These are phyloP conservation scores for Drosophila multiciliata DNA, from an alignment of 2,888 invertebrate species.

Conservation along the genomic window DNA sequence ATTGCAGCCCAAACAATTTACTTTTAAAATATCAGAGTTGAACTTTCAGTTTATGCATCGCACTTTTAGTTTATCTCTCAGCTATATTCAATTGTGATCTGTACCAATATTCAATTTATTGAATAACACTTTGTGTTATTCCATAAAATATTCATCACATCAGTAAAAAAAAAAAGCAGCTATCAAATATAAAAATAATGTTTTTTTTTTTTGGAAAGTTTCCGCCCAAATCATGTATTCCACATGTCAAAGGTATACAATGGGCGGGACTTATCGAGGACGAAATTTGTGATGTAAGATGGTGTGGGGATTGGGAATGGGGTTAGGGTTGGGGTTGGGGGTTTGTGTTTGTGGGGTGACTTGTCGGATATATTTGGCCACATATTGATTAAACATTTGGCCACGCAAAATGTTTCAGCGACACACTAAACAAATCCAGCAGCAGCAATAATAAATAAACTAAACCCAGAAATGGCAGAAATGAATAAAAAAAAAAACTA, in stretches of 20 bases:
- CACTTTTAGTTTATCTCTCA: not conserved
- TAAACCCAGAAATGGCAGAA: constrained; percentile 16
- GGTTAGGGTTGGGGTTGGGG: not conserved
- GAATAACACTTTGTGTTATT: not conserved
- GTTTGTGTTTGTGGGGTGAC: not conserved
- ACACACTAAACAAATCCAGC: constrained; percentile 34
- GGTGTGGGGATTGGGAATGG: not conserved
- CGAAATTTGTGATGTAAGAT: not conserved
- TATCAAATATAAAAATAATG: constrained; percentile 13
- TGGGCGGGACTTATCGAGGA: constrained; percentile 8
- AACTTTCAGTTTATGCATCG: not conserved
- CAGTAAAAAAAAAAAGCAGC: not conserved
- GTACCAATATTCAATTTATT: not conserved
- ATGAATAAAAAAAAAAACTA: constrained; percentile 38
- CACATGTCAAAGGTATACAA: constrained; percentile 40
- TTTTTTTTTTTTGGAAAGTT: constrained; percentile 17
- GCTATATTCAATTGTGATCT: not conserved
- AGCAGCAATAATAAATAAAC: constrained; percentile 50
- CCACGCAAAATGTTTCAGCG: constrained; percentile 64
- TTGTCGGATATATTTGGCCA: constrained; percentile 59
- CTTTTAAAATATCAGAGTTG: not conserved
- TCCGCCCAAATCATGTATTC: constrained; percentile 51
- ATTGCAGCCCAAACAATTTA: not conserved
- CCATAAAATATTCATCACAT: not conserved
- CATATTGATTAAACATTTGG: constrained; percentile 76